These are phyloP conservation scores for Camponotus floridanus DNA, from an alignment of 1,140 invertebrate genomes.

Conservation along the genomic window DNA sequence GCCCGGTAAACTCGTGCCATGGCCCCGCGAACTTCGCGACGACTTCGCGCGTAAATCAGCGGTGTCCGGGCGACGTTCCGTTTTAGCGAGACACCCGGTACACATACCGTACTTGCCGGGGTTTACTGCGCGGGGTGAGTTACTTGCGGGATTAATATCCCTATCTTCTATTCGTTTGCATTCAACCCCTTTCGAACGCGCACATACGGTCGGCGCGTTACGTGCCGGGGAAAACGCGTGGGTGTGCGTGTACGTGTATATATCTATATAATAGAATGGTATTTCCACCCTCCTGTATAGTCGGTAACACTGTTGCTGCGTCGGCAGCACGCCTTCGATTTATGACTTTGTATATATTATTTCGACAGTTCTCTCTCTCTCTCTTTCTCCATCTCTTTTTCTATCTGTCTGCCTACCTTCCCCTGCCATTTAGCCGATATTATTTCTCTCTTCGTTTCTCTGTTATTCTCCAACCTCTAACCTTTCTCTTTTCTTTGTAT, in stretches of 20 bases:
- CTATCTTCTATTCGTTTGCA: conserved; percentile 74
- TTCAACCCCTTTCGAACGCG: conserved; percentile 58
- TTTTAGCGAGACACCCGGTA: conserved; percentile 77
- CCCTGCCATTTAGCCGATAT: not conserved
- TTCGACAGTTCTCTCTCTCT: conserved; percentile 57
- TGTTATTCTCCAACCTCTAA: conserved; percentile 4
- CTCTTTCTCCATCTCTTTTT: not conserved
- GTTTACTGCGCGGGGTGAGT: conserved; percentile 58
- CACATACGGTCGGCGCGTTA: not conserved
- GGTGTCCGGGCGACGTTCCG: conserved; percentile 58
- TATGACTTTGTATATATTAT: conserved; percentile 55
- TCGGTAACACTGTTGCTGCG: conserved; percentile 51
- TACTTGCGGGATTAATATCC: conserved; percentile 80
- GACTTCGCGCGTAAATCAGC: conserved; percentile 80
- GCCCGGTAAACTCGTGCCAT: conserved; percentile 74
- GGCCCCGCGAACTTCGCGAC: conserved; percentile 72
- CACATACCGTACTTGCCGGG: conserved; percentile 62
- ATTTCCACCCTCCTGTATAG: conserved; percentile 21
- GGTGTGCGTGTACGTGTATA: too few species aligned
- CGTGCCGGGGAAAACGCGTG: not conserved
- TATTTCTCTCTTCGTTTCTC: conserved; percentile 24
- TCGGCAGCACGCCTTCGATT: conserved; percentile 65
- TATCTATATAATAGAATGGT: conserved; percentile 17
- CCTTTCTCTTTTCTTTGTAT: not conserved
- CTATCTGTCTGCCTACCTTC: not conserved